Conservation (phyloP, 2,888 invertebrate genomes). For the Cephonodes hylas region DNA sequence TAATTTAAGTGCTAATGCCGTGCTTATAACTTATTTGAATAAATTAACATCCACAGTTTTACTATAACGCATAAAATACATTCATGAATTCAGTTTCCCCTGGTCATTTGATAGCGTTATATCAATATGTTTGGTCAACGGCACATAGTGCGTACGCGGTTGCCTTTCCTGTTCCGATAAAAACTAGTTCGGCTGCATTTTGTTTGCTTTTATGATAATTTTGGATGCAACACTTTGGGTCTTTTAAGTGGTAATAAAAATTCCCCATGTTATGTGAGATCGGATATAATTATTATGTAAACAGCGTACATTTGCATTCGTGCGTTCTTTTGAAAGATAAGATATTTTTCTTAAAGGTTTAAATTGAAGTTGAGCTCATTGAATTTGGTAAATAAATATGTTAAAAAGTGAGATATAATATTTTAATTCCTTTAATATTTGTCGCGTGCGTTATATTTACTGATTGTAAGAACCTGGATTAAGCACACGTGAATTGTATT, state of each 20-base stretch:
- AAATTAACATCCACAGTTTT: neutral
- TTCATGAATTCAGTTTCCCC: neutral
- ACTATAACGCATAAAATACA: neutral
- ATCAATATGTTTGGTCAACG: neutral
- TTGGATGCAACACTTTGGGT: neutral
- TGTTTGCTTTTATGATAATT: slow-evolving; percentile 14
- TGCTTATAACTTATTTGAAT: neutral
- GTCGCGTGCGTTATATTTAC: no score
- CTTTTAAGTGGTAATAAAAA: neutral
- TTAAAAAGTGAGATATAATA: no score
- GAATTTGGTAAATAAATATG: no score
- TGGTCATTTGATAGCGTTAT: neutral
- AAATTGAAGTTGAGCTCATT: no score
- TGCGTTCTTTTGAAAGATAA: neutral
- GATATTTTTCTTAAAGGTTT: no score
- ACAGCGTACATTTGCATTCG: no score
- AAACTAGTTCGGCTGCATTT: slow-evolving; percentile 10
- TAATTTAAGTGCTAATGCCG: neutral
- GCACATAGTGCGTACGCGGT: neutral
- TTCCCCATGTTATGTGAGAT: neutral
- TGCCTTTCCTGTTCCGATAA: neutral
- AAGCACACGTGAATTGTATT: no score
- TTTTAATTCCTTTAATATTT: no score
- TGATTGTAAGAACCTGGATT: no score
- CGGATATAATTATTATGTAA: neutral